Evolutionary conservation across 2,888 invertebrate genomes (phyloP).

Genomic region (Thera britannica): DNA sequence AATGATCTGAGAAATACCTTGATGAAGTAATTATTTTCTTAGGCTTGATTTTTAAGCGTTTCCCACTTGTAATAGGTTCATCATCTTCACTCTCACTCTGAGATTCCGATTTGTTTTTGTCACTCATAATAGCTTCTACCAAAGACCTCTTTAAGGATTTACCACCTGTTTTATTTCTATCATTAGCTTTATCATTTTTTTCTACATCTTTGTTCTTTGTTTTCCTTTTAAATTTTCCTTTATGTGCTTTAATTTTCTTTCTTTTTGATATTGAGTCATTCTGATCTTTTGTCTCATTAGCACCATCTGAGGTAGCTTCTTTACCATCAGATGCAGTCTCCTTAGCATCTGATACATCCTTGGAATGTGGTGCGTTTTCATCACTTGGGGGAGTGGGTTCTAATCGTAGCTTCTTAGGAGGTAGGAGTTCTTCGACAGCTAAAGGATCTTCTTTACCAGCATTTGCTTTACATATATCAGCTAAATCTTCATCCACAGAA

Average conservation of each 20-base stretch:
- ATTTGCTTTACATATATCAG: conserved; percentile 62
- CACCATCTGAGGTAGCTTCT: conserved; percentile 20
- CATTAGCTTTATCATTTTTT: conserved; percentile 54
- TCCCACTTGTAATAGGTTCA: conserved; percentile 71
- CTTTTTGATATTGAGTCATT: conserved; percentile 63
- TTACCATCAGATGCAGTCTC: conserved; percentile 58
- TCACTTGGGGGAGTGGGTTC: conserved; percentile 72
- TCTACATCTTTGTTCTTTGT: conserved; percentile 50
- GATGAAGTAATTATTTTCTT: conserved; percentile 74
- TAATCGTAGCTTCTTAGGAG: conserved; percentile 74
- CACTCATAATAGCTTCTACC: conserved; percentile 67
- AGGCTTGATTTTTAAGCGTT: conserved; percentile 78
- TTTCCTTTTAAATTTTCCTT: conserved; percentile 75
- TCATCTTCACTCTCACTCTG: conserved; percentile 77
- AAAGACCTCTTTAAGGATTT: conserved; percentile 73
- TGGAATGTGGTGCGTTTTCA: conserved; percentile 70
- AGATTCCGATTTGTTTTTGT: conserved; percentile 78
- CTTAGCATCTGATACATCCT: conserved; percentile 69
- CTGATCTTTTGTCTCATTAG: conserved; percentile 59
- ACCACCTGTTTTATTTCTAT: conserved; percentile 58
- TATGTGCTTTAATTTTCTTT: conserved; percentile 75
- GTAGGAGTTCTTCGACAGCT: conserved; percentile 69
- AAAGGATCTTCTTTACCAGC: conserved; percentile 58
- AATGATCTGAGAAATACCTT: conserved; percentile 54
- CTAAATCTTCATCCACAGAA: conserved; percentile 66